phyloP scores from a whole-genome alignment of 2,797 vertebrate species.

The Argyrosomus regius region DNA sequence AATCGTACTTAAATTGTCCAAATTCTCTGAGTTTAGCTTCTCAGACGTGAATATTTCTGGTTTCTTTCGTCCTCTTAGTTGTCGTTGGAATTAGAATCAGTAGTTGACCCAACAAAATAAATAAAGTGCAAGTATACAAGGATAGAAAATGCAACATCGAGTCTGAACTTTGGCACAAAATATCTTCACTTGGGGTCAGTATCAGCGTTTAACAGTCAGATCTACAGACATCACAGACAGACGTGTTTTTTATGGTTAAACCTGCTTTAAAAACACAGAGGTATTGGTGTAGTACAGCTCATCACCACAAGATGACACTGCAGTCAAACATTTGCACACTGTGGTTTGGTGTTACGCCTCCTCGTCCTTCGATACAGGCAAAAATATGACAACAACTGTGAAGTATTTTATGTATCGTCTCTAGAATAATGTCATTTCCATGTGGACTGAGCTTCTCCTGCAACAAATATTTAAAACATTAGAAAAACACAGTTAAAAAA shows the following conservation, averaged over 20 bases:
- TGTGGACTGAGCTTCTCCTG: not conserved
- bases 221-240: not conserved
- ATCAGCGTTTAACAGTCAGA: not conserved
- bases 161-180: not conserved
- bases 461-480: not conserved
- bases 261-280: not conserved
- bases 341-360: not conserved
- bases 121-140: not conserved
- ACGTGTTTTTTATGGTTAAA: not conserved
- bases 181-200: not conserved
- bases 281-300: not conserved
- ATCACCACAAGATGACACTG: slow-evolving; percentile 19
- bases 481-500: not conserved
- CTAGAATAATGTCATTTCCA: not conserved
- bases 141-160: not conserved
- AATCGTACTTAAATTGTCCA: too few species aligned
- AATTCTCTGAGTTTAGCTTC: too few species aligned
- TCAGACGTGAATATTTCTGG: too few species aligned
- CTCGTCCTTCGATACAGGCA: too few species aligned
- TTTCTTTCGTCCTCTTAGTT: too few species aligned
- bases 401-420: not conserved
- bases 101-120: not conserved
- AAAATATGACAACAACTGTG: not conserved
- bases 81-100: not conserved
- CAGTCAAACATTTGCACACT: not conserved